phyloP scores from a whole-genome alignment of 2,797 vertebrate genomes.

The Melanotaenia boesemani region DNA sequence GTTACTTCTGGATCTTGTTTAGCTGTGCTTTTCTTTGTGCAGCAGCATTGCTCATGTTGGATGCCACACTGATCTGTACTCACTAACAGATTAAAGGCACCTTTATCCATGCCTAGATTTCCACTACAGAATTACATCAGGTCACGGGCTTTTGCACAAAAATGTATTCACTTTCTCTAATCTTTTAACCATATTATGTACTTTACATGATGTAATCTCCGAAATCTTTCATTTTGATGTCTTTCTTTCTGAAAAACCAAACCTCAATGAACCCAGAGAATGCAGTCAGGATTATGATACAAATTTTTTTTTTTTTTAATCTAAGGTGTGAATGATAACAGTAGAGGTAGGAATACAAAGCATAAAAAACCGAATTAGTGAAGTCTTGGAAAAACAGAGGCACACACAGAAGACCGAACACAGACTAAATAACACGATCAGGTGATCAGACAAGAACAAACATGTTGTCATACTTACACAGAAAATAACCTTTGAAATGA shows the following conservation, averaged over 20 bases:
- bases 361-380: not conserved
- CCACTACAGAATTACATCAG: no score
- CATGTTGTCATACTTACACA: not conserved
- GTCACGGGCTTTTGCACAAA: no score
- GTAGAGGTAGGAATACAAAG: not conserved
- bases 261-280: no score
- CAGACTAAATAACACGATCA: not conserved
- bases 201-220: no score
- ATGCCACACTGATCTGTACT: no score
- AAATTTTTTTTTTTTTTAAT: not conserved
- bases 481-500: not conserved
- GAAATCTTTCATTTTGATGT: not conserved
- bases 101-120: no score
- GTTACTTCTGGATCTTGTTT: no score
- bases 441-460: not conserved
- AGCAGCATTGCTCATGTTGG: no score
- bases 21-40: no score
- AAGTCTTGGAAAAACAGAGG: no score
- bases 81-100: no score
- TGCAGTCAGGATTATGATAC: not conserved
- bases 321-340: not conserved
- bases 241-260: not conserved
- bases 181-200: not conserved
- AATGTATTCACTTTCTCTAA: not conserved
- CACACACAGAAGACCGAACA: not conserved